Conservation (phyloP, 2,888 invertebrate genomes). For the Sialis lutaria region DNA sequence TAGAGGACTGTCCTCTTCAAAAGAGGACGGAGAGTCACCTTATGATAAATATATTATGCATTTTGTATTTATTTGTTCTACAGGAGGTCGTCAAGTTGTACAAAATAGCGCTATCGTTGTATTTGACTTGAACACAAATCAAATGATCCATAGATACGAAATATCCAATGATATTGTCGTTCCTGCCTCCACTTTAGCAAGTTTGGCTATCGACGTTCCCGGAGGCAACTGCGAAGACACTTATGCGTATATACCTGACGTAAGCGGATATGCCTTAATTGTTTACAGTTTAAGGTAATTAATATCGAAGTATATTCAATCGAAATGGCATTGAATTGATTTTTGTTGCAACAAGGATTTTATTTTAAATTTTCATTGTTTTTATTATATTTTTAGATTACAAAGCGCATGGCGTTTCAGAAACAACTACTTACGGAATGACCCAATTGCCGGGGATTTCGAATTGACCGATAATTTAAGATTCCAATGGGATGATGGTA, state of each 20-base stretch:
- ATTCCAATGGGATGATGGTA: slow-evolving; percentile 67
- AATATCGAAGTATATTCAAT: too few species aligned
- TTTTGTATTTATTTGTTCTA: slow-evolving; percentile 10
- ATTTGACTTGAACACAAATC: slow-evolving; percentile 45
- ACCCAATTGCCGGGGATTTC: slow-evolving; percentile 49
- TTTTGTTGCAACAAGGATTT: background rate
- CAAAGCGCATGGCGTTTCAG: slow-evolving; percentile 15
- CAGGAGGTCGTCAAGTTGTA: slow-evolving; percentile 29
- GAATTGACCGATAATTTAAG: slow-evolving; percentile 40
- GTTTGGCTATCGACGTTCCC: slow-evolving; percentile 47
- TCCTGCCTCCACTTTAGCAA: slow-evolving; percentile 37
- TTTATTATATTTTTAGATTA: background rate
- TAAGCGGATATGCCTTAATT: slow-evolving; percentile 40
- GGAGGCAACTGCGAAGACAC: slow-evolving; percentile 39
- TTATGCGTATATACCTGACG: slow-evolving; percentile 54
- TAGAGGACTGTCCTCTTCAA: too few species aligned
- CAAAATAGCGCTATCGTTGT: slow-evolving; percentile 45
- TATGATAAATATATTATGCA: too few species aligned
- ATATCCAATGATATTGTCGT: slow-evolving; percentile 30
- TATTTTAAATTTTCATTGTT: background rate
- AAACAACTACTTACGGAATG: slow-evolving; percentile 60
- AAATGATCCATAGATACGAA: slow-evolving; percentile 35
- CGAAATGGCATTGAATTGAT: too few species aligned
- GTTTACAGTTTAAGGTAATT: slow-evolving; percentile 22
- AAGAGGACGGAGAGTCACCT: too few species aligned